Evolutionary conservation across 1,140 invertebrate genomes (phyloP), one percentile per base, ranked within the genome.

Genomic region (Megalonaias nervosa): DNA sequence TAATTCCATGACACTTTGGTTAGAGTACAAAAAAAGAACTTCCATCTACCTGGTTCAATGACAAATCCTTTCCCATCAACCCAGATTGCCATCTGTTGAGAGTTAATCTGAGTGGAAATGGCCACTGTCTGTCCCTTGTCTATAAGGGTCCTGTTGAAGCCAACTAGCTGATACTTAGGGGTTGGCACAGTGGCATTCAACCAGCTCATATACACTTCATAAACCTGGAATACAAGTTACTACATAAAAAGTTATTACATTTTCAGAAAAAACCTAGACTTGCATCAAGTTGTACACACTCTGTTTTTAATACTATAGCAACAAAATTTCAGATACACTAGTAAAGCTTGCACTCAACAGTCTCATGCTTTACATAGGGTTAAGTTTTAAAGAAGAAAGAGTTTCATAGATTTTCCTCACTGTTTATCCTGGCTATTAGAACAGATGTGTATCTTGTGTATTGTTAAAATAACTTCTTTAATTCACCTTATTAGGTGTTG

Each of bases 131-230:
- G 48, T n/a, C 70, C 70, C 21, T 55, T 17, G 26, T 67, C 62
- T 21, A 77, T 60, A 58, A 68, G 67, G 19, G 70, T 74, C 26
- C 86, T 60, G n/a, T 77, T 67, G 56, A 86, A 85, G 57, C 65
- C 75, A 61, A 83, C 84, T 56, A 87, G 74, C 70, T 87, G 86
- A 17, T 85, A 65, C 23, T 58, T 74, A 6, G 85, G 85, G 67
- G 83, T 86, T 15, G 64, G 38, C 5, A 81, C 82, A 56, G 77
- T 80, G 12, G 77, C 17, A 75, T 80, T 79, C 55, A 68, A 19
- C 85, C 85, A 86, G 12, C 67, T 75, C 26, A 87, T 79, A 62
- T 87, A 87, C 17, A 86, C 74, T 73, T 87, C 84, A 15, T 77
- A 71, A 16, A 87, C 85, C 85, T 87, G 60, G 12, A 74, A 79